phyloP scores from a whole-genome alignment of 2,888 invertebrate genomes.

The Lochmaea capreae region DNA sequence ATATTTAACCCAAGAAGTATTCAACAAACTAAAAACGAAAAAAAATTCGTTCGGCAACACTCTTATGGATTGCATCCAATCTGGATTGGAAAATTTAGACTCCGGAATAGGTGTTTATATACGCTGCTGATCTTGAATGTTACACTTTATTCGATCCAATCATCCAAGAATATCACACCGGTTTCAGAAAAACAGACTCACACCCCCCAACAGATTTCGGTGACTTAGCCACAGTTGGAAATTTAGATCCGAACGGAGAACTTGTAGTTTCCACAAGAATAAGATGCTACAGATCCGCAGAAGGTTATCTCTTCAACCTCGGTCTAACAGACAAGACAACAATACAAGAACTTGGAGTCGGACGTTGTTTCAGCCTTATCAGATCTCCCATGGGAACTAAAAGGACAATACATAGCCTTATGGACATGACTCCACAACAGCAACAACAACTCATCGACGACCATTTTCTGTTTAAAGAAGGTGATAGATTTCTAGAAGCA shows the following conservation, averaged over 20 bases:
- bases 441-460: constrained; percentile 96
- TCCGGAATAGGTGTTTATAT: constrained; percentile 75
- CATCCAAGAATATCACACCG: constrained; percentile 76
- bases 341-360: constrained; percentile 74
- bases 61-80: constrained; percentile 74
- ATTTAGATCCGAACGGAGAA: constrained; percentile 72
- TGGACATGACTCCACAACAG: constrained; percentile 92
- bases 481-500: constrained; percentile 87
- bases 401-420: constrained; percentile 92
- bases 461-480: constrained; percentile 97
- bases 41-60: constrained; percentile 72
- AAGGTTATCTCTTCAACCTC: constrained; percentile 77
- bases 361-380: constrained; percentile 64
- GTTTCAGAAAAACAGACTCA: constrained; percentile 68
- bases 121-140: constrained; percentile 77
- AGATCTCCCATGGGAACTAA: constrained; percentile 74
- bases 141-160: constrained; percentile 77
- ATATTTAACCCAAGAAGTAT: constrained; percentile 69
- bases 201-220: constrained; percentile 76
- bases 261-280: constrained; percentile 77
- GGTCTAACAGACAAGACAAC: constrained; percentile 72
- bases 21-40: constrained; percentile 69
- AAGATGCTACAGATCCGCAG: constrained; percentile 72
- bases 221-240: constrained; percentile 66
- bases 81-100: constrained; percentile 75